phyloP scores from a whole-genome alignment of 1,140 invertebrate species.

The Meloidogyne floridensis region DNA sequence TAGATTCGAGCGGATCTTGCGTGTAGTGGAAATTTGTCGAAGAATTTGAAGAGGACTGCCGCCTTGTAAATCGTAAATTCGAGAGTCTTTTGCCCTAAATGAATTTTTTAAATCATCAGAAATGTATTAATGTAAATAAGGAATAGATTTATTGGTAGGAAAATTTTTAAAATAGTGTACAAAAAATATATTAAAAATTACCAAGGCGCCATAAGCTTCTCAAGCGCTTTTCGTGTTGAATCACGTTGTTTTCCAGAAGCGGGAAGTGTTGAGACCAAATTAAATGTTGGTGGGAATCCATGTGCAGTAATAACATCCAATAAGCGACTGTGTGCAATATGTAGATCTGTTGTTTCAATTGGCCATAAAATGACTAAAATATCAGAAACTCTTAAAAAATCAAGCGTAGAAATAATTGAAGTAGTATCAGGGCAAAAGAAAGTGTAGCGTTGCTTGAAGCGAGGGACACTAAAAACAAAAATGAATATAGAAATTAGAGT shows the following conservation, averaged over 20 bases:
- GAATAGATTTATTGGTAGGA: background rate
- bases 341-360: constrained; percentile 17
- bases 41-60: constrained; percentile 45
- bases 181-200: constrained; percentile 7
- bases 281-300: constrained; percentile 37
- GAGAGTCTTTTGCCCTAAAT: background rate
- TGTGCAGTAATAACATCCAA: constrained; percentile 39
- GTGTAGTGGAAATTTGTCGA: constrained; percentile 36
- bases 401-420: constrained; percentile 39
- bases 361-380: constrained; percentile 49
- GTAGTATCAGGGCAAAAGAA: constrained; percentile 41
- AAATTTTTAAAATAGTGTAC: background rate
- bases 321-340: constrained; percentile 14
- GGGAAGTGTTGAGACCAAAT: constrained; percentile 43
- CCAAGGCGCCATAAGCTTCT: constrained; percentile 42
- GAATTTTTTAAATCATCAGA: background rate
- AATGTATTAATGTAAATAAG: background rate
- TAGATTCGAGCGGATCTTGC: constrained; percentile 37
- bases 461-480: constrained; percentile 47
- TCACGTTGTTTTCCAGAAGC: constrained; percentile 53
- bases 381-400: constrained; percentile 50
- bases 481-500: background rate
- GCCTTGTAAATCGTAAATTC: background rate
- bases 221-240: constrained; percentile 43
- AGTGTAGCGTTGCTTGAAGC: constrained; percentile 47